These are phyloP conservation scores for Oenanthe melanoleuca DNA, from an alignment of 2,113 vertebrate genomes.

Conservation along the genomic window DNA sequence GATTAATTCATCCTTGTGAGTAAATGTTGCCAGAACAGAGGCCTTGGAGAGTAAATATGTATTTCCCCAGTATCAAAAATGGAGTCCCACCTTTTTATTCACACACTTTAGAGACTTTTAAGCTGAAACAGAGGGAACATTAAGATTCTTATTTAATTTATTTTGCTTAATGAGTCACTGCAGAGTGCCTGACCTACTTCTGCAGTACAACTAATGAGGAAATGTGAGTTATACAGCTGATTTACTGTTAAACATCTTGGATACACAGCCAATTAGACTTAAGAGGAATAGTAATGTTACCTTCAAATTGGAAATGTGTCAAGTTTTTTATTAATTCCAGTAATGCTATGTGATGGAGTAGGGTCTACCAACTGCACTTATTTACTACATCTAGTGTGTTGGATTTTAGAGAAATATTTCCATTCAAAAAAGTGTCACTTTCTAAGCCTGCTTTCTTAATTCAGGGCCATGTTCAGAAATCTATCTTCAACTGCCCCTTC, in stretches of 20 bases:
- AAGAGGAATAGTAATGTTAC: background rate
- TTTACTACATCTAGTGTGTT: background rate
- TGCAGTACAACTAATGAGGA: slow-evolving; percentile 16
- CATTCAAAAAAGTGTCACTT: background rate
- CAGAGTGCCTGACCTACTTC: slow-evolving; percentile 46
- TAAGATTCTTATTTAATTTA: slow-evolving; percentile 53
- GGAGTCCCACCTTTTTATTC: background rate
- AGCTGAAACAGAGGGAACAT: slow-evolving; percentile 15
- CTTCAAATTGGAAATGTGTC: background rate
- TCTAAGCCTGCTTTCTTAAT: background rate
- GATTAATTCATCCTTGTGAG: background rate
- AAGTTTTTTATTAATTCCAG: background rate
- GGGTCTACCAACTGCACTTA: background rate
- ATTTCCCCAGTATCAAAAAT: background rate
- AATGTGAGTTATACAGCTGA: slow-evolving; percentile 32
- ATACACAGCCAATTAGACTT: background rate
- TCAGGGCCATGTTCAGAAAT: background rate
- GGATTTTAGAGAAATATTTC: background rate
- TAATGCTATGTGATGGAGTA: background rate
- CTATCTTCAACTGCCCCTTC: background rate
- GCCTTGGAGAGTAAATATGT: background rate
- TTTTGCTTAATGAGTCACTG: slow-evolving; percentile 48
- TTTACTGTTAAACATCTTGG: slow-evolving; percentile 14
- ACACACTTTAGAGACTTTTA: background rate
- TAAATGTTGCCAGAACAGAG: background rate